Evolutionary conservation across 2,888 invertebrate genomes (phyloP).

Genomic region (Lasiommata megera): DNA sequence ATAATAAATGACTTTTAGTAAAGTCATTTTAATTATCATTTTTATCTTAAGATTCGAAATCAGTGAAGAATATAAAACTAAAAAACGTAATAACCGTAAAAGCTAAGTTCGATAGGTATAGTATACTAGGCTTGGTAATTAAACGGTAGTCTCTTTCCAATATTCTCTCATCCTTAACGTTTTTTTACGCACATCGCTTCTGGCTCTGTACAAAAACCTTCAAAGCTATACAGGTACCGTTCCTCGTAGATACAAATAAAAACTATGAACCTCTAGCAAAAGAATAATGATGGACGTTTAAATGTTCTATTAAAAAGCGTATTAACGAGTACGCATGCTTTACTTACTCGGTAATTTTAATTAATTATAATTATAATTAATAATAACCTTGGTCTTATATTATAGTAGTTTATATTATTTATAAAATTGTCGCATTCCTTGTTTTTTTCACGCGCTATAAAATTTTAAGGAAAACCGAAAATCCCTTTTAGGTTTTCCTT

Average conservation of each 20-base stretch:
- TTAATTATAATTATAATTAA: background rate
- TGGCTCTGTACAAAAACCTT: constrained; percentile 14
- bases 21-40: too few species aligned
- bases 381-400: background rate
- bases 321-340: background rate
- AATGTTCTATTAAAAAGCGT: background rate
- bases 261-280: constrained; percentile 5
- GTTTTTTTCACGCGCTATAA: too few species aligned
- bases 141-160: constrained; percentile 14
- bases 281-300: constrained; percentile 8
- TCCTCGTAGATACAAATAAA: constrained; percentile 10
- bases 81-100: background rate
- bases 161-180: constrained; percentile 25
- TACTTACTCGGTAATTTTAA: too few species aligned
- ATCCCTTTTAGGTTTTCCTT: too few species aligned
- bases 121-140: constrained; percentile 12
- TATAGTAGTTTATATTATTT: background rate
- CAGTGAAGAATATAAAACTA: background rate
- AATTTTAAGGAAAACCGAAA: too few species aligned
- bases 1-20: too few species aligned
- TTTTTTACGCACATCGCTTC: constrained; percentile 18
- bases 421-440: too few species aligned
- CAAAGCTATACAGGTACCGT: constrained; percentile 9
- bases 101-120: background rate
- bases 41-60: background rate